Evolutionary conservation across 2,888 invertebrate genomes (phyloP), one percentile per base, ranked within the genome.

Genomic region (Agrochola lota): DNA sequence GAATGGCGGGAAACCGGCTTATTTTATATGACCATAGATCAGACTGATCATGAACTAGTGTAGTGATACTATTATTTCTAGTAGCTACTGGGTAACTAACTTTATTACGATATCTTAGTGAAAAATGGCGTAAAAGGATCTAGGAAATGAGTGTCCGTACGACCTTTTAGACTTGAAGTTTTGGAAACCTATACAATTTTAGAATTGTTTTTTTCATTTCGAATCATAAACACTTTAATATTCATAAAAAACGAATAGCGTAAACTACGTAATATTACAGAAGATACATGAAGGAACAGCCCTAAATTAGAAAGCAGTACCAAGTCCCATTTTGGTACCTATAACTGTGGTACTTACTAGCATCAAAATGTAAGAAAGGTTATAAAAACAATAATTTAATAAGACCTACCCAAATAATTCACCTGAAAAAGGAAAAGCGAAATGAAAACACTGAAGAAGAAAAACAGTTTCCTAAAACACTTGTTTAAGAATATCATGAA

Each of bases 1-100:
- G 76, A 86, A 87, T 86, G 86, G 80, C 69, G 73, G 74, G 63
- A 85, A 87, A 86, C 86, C 85, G 86, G 86, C 80, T 86, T 59
- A 83, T 46, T 85, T 46, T 70, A 84, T 63, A 84, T 66, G 85
- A 60, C 59, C 80, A 70, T 84, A 81, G 81, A 81, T 84, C 85
- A 26, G 59, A n/a, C 57, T 84, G 80, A 84, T 81, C 81, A 84
- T 81, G 85, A 73, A 80, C 85, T 84, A 81, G 72, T 70, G 60
- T 60, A 66, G 60, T 84, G 80, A 63, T 79, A 79, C 68, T 71
- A 78, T 70, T 69, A 81, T 59, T 77, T 55, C 84, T 84, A 78
- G 30, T 77, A 57, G 59, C 40, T 77, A 77, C 77, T 60, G 59
- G 35, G 35, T 57, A 72, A 57, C 57, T 66, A 49, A 49, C 17